Evolutionary conservation across 1,140 invertebrate species (phyloP).

Genomic region (Plectus sambesii): DNA sequence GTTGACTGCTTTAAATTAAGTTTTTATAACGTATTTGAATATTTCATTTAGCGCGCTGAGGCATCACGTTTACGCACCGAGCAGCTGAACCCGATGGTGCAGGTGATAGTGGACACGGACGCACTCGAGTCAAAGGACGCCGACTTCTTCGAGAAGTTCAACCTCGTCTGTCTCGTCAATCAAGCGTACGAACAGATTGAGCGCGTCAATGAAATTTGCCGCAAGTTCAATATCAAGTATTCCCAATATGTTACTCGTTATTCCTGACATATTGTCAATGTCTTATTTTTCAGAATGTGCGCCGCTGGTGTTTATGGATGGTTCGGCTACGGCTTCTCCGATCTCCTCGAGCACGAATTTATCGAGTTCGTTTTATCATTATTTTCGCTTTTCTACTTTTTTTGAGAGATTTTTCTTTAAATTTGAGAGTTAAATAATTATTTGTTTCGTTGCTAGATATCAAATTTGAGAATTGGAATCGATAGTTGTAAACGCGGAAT

Average conservation of each 20-base stretch:
- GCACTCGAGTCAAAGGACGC: slow-evolving; percentile 54
- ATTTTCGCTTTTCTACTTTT: no score
- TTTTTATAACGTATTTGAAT: slow-evolving; percentile 2
- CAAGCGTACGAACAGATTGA: slow-evolving; percentile 60
- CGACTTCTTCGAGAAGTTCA: slow-evolving; percentile 65
- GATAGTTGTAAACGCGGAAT: no score
- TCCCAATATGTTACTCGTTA: slow-evolving; percentile 48
- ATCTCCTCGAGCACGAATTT: slow-evolving; percentile 73
- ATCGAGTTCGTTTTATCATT: slow-evolving; percentile 59
- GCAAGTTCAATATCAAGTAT: slow-evolving; percentile 66
- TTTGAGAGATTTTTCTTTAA: no score
- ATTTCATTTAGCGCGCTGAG: slow-evolving; percentile 62
- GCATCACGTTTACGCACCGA: slow-evolving; percentile 63
- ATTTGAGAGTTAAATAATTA: no score
- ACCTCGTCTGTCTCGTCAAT: slow-evolving; percentile 70
- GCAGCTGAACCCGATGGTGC: slow-evolving; percentile 81
- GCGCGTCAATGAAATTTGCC: slow-evolving; percentile 66
- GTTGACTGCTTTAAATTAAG: slow-evolving; percentile 18
- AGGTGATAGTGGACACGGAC: slow-evolving; percentile 60
- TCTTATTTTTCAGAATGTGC: slow-evolving; percentile 32
- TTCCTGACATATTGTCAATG: slow-evolving; percentile 13
- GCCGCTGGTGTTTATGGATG: slow-evolving; percentile 82
- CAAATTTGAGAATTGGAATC: no score
- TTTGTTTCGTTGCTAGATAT: no score
- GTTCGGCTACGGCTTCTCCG: slow-evolving; percentile 79